Conservation (phyloP, 2,888 invertebrate genomes). For the Gari tellinella region DNA sequence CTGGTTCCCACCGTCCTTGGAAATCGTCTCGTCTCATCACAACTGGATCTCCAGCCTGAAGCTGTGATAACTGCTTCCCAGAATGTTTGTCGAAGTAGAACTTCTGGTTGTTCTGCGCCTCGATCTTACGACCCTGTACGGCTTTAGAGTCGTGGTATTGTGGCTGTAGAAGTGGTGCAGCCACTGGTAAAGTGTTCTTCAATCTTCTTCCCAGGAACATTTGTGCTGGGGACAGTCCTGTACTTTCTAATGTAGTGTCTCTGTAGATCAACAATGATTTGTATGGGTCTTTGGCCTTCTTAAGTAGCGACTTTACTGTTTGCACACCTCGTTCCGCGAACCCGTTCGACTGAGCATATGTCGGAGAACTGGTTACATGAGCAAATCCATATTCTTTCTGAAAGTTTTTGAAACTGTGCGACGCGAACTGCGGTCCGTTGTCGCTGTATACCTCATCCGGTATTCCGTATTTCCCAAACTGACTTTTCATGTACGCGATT, state of each 20-base stretch:
- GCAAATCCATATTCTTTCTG: neutral
- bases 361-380: constrained; percentile 12
- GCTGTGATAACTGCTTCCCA: neutral
- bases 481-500: constrained; percentile 15
- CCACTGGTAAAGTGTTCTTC: constrained; percentile 34
- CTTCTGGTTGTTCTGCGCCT: constrained; percentile 10
- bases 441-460: constrained; percentile 15
- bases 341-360: constrained; percentile 12
- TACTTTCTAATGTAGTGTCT: constrained; percentile 4
- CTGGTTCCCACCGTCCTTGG: neutral
- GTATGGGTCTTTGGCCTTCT: constrained; percentile 20
- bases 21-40: constrained; percentile 1
- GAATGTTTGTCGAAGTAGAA: constrained; percentile 6
- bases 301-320: constrained; percentile 12
- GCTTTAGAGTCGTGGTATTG: no score
- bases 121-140: neutral
- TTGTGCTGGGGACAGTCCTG: constrained; percentile 13
- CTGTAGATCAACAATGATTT: constrained; percentile 7
- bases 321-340: constrained; percentile 13
- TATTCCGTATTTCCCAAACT: constrained; percentile 13
- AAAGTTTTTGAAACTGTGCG: neutral
- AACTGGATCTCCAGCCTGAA: neutral
- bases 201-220: constrained; percentile 16
- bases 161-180: constrained; percentile 30
- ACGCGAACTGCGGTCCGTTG: constrained; percentile 14